Evolutionary conservation across 2,888 invertebrate species (phyloP), one percentile per base, ranked within the genome.

Genomic region (Drosophila nigricruria): DNA sequence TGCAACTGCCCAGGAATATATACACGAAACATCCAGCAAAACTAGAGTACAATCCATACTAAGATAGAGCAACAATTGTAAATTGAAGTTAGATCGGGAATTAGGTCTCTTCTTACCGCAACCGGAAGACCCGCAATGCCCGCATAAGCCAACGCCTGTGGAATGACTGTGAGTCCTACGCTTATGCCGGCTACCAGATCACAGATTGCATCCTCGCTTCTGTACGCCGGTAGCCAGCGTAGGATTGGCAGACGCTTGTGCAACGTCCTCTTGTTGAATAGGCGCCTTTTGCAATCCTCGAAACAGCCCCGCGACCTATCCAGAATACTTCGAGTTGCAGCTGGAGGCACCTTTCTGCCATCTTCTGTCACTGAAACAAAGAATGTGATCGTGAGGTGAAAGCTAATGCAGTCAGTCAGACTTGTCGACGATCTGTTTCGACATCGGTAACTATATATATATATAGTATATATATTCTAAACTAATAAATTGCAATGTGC

Each of bases 21-120:
- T 98, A 98, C 71, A 98, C 94, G 93, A 98, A 96, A 92, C 97
- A 96, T 49, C 98, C 97, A 89, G 98, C 93, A 93, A 98, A 98
- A n/a, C 98, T 97, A 59, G 97, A 97, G 93, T 98, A 98, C 57
- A 98, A 94, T 45, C 98, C 98, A 93, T 97, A 97, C 96, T 98
- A 94, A 14, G 92, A 88, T 66, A 1, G 12, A 66, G 34, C 4
- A 14, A 42, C 34, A 47, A 49, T 16, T 10, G 1, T 30, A 30
- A 16, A 18, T 25, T 30, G 1, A 27, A 52, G 32, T 10, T 0
- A 9, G 5, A 60, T 36, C 34, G 23, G 16, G 10, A 16, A 10
- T 0, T 2, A 23, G 5, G 0, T 0, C 25, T 20, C 2, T 5
- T 8, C 92, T 91, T 91, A 95, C 95, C 91, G 95, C 94, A 32